phyloP scores from a whole-genome alignment of 2,888 invertebrate species.

The Cryptocheilus praepositus region DNA sequence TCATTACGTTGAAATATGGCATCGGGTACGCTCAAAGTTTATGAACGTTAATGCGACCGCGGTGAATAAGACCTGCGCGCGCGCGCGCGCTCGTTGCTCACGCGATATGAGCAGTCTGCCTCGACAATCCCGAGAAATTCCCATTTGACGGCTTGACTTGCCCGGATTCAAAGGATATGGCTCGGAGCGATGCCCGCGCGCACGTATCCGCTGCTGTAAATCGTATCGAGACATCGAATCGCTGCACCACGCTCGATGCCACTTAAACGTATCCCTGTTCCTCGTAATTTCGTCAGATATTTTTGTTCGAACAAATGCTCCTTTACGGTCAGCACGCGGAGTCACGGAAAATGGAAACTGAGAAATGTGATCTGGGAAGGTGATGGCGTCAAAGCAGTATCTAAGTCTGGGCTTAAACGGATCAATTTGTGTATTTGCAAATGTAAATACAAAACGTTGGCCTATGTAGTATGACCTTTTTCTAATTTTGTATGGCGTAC shows the following conservation, averaged over 20 bases:
- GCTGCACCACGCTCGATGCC: no score
- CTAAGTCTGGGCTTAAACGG: no score
- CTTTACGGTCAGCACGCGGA: neutral
- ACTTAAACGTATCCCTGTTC: no score
- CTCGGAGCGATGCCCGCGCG: conserved; percentile 7
- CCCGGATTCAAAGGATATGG: conserved; percentile 33
- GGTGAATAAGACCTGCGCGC: conserved; percentile 51
- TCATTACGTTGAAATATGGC: conserved; percentile 66
- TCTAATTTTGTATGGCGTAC: no score
- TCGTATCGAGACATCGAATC: no score
- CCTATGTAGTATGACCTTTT: no score
- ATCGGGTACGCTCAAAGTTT: conserved; percentile 61
- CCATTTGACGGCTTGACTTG: conserved; percentile 27
- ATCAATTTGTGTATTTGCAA: no score
- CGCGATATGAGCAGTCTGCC: conserved; percentile 39
- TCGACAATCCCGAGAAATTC: conserved; percentile 36
- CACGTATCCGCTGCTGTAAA: no score
- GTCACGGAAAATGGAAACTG: conserved; percentile 1
- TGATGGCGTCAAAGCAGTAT: no score
- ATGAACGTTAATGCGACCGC: conserved; percentile 63
- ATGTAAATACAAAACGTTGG: no score
- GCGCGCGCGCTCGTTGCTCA: conserved; percentile 36
- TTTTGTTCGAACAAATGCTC: neutral
- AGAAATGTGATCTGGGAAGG: no score
- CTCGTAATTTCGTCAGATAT: no score